phyloP scores from a whole-genome alignment of 2,888 invertebrate genomes.

The Subacronicta megacephala region DNA sequence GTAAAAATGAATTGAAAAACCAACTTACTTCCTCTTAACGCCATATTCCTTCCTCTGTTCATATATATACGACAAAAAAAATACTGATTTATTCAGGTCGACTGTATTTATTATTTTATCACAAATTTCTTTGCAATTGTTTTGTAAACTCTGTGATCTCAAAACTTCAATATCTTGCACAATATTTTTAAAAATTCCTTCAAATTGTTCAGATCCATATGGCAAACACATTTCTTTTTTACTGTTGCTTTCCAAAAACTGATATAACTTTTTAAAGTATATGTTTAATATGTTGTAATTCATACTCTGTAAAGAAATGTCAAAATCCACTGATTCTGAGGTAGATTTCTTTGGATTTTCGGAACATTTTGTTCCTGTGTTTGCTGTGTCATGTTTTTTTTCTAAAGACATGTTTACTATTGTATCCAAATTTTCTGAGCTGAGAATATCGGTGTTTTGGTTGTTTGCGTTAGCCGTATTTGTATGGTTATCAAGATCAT shows the following conservation, averaged over 20 bases:
- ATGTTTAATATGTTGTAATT: neutral
- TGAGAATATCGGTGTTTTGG: too few relatives aligned
- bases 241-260: conserved; percentile 44
- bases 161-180: conserved; percentile 48
- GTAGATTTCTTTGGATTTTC: neutral
- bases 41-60: conserved; percentile 10
- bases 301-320: conserved; percentile 15
- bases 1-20: too few relatives aligned
- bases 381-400: neutral
- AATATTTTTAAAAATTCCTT: conserved; percentile 58
- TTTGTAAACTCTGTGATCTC: conserved; percentile 32
- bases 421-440: neutral
- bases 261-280: conserved; percentile 8
- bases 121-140: conserved; percentile 28
- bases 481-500: neutral
- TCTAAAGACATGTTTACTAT: neutral
- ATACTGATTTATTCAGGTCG: conserved; percentile 42
- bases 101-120: conserved; percentile 49
- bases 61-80: conserved; percentile 43
- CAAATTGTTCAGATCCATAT: conserved; percentile 34
- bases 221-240: conserved; percentile 53
- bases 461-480: neutral
- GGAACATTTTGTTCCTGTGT: neutral
- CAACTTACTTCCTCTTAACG: conserved; percentile 14
- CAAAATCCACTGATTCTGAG: neutral